These are phyloP conservation scores for Psittacara wagleri DNA, from an alignment of 2,113 vertebrate genomes.

Conservation along the genomic window DNA sequence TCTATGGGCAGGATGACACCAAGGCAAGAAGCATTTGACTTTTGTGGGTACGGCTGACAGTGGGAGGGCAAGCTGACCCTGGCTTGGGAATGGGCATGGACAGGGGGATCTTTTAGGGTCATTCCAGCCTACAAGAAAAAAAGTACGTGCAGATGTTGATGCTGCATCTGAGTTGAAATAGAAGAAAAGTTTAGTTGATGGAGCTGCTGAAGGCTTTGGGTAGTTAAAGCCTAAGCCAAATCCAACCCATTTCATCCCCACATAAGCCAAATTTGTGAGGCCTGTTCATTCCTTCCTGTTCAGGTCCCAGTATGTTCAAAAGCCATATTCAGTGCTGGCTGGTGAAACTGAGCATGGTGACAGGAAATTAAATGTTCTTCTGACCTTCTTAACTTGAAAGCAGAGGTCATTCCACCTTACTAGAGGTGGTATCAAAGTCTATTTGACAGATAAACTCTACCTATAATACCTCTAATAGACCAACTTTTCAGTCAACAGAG, in stretches of 20 bases:
- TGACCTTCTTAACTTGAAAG: not conserved
- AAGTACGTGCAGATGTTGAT: accelerated
- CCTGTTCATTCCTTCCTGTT: not conserved
- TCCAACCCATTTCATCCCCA: not conserved
- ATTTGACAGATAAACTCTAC: not conserved
- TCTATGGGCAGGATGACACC: not conserved
- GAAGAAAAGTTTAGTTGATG: not conserved
- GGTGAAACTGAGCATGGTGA: not conserved
- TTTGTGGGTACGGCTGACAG: not conserved
- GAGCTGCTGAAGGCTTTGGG: not conserved
- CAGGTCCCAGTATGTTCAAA: not conserved
- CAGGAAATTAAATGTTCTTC: not conserved
- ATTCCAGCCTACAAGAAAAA: not conserved
- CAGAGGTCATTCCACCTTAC: not conserved
- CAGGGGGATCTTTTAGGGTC: not conserved
- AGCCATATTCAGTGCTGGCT: not conserved
- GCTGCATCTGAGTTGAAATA: not conserved
- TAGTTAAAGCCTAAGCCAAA: not conserved
- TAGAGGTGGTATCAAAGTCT: not conserved
- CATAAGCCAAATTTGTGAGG: not conserved
- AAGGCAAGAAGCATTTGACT: not conserved
- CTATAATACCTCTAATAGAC: not conserved
- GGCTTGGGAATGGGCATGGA: not conserved
- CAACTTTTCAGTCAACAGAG: not conserved
- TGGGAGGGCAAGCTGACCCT: not conserved